phyloP scores from a whole-genome alignment of 1,140 invertebrate genomes.

The Drosophila kohkoa region DNA sequence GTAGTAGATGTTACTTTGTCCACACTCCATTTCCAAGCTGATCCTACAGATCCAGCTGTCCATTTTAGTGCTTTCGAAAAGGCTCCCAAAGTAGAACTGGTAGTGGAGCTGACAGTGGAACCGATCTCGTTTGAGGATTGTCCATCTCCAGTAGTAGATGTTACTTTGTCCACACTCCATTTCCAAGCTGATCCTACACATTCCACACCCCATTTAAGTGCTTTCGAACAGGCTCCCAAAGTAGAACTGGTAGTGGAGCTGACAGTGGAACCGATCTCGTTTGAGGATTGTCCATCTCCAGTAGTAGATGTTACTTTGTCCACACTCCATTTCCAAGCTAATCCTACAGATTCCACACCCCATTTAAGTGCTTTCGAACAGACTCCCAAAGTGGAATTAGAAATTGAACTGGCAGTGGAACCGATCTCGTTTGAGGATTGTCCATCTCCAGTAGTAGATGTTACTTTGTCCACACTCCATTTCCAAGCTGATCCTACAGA shows the following conservation, averaged over 20 bases:
- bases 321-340: neutral
- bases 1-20: neutral
- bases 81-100: neutral
- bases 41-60: neutral
- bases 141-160: neutral
- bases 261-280: neutral
- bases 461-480: neutral
- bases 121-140: neutral
- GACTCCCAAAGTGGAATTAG: too few species aligned
- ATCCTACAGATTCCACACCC: neutral
- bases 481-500: constrained; percentile 7
- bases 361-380: neutral
- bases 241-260: neutral
- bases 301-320: neutral
- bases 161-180: constrained; percentile 3
- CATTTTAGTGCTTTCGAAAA: neutral
- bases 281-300: neutral
- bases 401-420: too few species aligned
- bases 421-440: too few species aligned
- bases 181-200: constrained; percentile 5
- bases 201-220: neutral
- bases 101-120: neutral
- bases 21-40: constrained; percentile 1
- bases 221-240: neutral
- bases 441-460: neutral